Evolutionary conservation across 1,140 invertebrate genomes (phyloP), one percentile per base, ranked within the genome.

Genomic region (Armadillidium nasatum): DNA sequence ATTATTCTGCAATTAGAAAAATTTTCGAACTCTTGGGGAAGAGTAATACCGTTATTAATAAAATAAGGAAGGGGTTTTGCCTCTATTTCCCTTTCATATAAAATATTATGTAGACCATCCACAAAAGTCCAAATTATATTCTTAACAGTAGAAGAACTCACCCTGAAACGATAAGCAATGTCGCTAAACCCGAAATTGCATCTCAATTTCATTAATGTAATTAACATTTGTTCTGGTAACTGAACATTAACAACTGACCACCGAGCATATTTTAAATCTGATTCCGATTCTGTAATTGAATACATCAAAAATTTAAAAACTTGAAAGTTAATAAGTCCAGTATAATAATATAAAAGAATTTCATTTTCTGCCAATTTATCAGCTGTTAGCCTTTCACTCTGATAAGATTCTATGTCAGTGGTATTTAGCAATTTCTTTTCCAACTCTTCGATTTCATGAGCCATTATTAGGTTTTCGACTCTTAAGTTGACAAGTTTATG

Each of bases 61-160:
- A 60, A 60, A 60, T 60, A 60, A 15, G 50, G 50, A 60, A 60
- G 19, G 19, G 50, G 50, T 19, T 60, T 60, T 60, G 11, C 11
- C 0, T 13, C 11, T 15, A 60, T 60, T 13, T 13, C 11, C 50
- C 19, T 19, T 60, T 60, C 50, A 60, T 4, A 60, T 15, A 60
- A 60, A 60, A 15, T 15, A 15, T 13, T 15, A 7, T 60, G 50
- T 60, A 60, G 19, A 60, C 50, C 50, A 60, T 60, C 50, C 0
- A 60, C 50, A 60, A 60, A 60, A 19, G 50, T 60, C 50, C 50
- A 60, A 15, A 60, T 60, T 60, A 60, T 60, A 60, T 60, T 60
- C 19, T 60, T 60, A 15, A 60, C 50, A 60, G 50, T 60, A 19
- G 50, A 60, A 4, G 50, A 60, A 7, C 50, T 60, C 50, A 60